phyloP scores from a whole-genome alignment of 2,888 invertebrate species.

The Parnassius mnemosyne region DNA sequence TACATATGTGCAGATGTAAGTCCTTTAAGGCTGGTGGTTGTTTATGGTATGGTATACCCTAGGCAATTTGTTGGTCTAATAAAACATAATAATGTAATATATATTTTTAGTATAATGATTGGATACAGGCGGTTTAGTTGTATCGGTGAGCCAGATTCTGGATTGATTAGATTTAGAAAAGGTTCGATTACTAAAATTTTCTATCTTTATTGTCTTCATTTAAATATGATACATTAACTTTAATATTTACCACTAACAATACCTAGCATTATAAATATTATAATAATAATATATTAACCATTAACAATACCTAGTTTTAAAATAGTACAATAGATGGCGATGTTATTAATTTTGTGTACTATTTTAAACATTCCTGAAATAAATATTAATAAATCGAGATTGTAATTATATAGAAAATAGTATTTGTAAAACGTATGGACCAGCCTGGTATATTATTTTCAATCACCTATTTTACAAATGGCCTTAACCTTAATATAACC shows the following conservation, averaged over 20 bases:
- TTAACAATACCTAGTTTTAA: not conserved
- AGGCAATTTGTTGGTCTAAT: not conserved
- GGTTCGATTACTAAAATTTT: too few species aligned
- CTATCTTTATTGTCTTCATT: too few species aligned
- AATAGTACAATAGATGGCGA: not conserved
- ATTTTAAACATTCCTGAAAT: not conserved
- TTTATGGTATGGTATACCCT: constrained; percentile 1
- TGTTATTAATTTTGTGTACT: not conserved
- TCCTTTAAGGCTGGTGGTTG: too few species aligned
- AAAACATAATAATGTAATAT: constrained; percentile 3
- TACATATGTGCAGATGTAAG: too few species aligned
- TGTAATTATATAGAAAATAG: not conserved
- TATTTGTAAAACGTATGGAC: not conserved
- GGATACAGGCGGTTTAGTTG: not conserved
- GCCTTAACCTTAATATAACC: too few species aligned
- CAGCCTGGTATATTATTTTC: not conserved
- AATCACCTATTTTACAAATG: not conserved
- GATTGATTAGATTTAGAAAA: too few species aligned
- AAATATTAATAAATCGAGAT: not conserved
- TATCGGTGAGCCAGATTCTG: not conserved
- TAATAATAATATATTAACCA: too few species aligned
- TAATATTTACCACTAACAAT: constrained; percentile 2
- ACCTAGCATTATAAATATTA: not conserved
- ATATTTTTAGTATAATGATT: not conserved
- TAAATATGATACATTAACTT: too few species aligned